Base-by-base conservation (phyloP, 2,888 invertebrate species). In the Apodemia duryi region DNA sequence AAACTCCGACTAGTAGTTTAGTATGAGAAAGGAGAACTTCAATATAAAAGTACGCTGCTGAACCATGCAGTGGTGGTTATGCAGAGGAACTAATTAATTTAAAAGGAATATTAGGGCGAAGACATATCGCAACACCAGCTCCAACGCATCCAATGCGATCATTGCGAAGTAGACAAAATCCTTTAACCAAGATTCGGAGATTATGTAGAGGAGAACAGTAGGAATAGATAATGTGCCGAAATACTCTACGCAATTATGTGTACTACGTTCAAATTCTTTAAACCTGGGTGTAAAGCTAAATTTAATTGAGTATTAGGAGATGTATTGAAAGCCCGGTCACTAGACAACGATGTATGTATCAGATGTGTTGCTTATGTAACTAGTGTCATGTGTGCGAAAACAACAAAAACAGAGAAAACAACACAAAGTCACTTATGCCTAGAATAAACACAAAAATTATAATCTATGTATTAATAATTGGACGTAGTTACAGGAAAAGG, bases 161-260 rank as follows among this genome's bases (percentile, higher is more conserved):
- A 29, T 62, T 62, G 6, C 62, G 28, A 32, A 62, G 49, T 13
- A 62, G 28, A 28, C 61, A 38, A 67, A 66, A 70, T 13, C 61
- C 62, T 64, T 66, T 32, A 64, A 54, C 41, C 64, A 66, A 5
- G 62, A n/a, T 62, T 66, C 62, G 5, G 64, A 68, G 6, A 68
- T 51, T n/a, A n/a, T n/a, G n/a, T n/a, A n/a, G n/a, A n/a, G n/a
- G 2, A 67, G 57, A 4, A 67, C 51, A 5, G 67, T 65, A 41
- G 65, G 65, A 29, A 67, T 67, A 63, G 52, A 13, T 61, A 65
- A 38, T 67, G 67, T 32, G 67, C 64, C 5, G 65, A 63, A 28
- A 67, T 46, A 63, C 67, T 63, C 60, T 67, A 65, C n/a, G 67
- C 65, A 49, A 64, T 67, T 5, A 67, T 65, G 49, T 67, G 63